phyloP scores from a whole-genome alignment of 64 coral and sea anemone species.

The Montipora efflorescens region DNA sequence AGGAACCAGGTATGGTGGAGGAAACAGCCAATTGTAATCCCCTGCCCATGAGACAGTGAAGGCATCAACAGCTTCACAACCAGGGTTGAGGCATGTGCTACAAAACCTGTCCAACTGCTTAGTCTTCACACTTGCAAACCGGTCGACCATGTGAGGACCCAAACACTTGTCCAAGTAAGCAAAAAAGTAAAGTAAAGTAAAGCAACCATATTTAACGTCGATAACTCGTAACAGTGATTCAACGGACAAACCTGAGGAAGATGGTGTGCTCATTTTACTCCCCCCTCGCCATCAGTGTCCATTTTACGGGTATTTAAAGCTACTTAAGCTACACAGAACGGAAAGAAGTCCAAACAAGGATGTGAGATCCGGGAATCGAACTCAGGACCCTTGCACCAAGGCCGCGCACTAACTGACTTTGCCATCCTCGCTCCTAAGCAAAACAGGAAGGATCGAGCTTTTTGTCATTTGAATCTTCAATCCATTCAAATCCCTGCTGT shows the following conservation, averaged over 20 bases:
- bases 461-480: conserved; percentile 1
- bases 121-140: conserved; percentile 31
- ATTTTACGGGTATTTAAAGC: too few relatives aligned
- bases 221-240: too few relatives aligned
- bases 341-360: too few relatives aligned
- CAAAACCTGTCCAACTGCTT: conserved; percentile 30
- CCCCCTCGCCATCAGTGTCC: too few relatives aligned
- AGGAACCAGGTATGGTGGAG: conserved; percentile 49
- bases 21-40: conserved; percentile 66
- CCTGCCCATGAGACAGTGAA: conserved; percentile 13
- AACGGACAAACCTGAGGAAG: too few relatives aligned
- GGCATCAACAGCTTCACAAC: conserved; percentile 36
- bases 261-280: too few relatives aligned
- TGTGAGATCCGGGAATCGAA: too few relatives aligned
- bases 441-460: neutral
- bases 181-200: neutral
- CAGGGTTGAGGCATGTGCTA: conserved; percentile 6
- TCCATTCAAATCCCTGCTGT: conserved; percentile 14
- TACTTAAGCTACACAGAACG: too few relatives aligned
- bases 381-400: too few relatives aligned
- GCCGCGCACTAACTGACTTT: too few relatives aligned
- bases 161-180: neutral
- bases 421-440: too few relatives aligned
- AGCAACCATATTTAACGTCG: too few relatives aligned
- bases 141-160: conserved; percentile 40